These are phyloP conservation scores for Podocnemis expansa DNA, from an alignment of 2,113 vertebrate species.

Conservation along the genomic window DNA sequence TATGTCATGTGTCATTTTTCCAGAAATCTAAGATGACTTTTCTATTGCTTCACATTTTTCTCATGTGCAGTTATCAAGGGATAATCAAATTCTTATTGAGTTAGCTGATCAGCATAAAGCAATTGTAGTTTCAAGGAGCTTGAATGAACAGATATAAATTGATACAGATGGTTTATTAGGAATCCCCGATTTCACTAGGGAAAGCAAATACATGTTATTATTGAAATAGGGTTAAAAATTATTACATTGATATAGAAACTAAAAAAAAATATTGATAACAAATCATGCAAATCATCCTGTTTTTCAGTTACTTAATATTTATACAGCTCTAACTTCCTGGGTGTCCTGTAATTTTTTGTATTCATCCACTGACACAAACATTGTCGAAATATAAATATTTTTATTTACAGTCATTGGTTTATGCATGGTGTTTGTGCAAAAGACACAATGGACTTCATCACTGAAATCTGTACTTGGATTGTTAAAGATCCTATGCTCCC, in stretches of 20 bases:
- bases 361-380: slow-evolving; percentile 4
- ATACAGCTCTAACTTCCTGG: neutral
- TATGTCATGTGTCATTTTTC: neutral
- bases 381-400: neutral
- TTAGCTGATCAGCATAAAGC: neutral
- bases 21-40: neutral
- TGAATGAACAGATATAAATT: slow-evolving; percentile 23
- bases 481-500: accelerated
- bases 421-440: neutral
- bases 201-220: slow-evolving; percentile 44
- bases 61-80: slow-evolving; percentile 2
- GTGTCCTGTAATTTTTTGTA: slow-evolving; percentile 4
- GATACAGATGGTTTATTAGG: neutral
- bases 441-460: neutral
- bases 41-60: slow-evolving; percentile 3
- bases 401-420: neutral
- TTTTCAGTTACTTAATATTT: neutral
- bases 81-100: slow-evolving; percentile 41
- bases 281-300: slow-evolving; percentile 7
- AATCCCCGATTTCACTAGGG: neutral
- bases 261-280: neutral
- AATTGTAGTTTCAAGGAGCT: neutral
- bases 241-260: neutral
- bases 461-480: neutral
- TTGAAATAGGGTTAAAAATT: slow-evolving; percentile 19